A percentile compares a stretch with the other conserved stretches of the same genome.
Conservation (phyloP, 2,113 vertebrate species). For the Mormoops blainvillei region DNA sequence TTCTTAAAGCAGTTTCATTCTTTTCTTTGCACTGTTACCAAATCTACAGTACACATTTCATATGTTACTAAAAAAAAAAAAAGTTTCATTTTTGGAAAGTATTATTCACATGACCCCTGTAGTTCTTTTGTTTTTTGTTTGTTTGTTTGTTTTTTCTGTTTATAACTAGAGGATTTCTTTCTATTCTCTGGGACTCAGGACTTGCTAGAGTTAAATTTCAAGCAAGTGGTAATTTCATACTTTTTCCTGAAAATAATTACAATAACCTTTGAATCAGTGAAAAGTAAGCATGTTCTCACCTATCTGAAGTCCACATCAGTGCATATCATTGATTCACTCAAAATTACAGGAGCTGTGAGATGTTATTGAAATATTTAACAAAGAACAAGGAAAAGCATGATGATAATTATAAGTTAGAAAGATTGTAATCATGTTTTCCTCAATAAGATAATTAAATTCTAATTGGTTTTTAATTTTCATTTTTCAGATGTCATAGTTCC, state of each 20-base stretch:
- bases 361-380: slow-evolving; percentile 9
- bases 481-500: neutral
- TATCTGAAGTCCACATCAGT: neutral
- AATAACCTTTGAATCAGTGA: slow-evolving; percentile 19
- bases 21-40: slow-evolving; percentile 6
- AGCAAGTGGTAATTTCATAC: slow-evolving; percentile 3
- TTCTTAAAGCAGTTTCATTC: slow-evolving; percentile 14
- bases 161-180: neutral
- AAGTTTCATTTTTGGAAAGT: slow-evolving; percentile 45
- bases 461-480: neutral
- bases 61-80: slow-evolving; percentile 39
- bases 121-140: too few species aligned
- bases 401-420: slow-evolving; percentile 9
- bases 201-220: neutral
- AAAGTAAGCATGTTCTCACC: neutral
- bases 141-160: slow-evolving; percentile 7
- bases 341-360: neutral
- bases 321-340: neutral
- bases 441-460: neutral
- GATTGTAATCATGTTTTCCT: neutral
- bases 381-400: neutral
- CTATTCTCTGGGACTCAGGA: neutral
- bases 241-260: slow-evolving; percentile 12
- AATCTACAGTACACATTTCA: neutral
- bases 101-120: neutral